A percentile compares a stretch with the other conserved stretches of the same genome.
These are phyloP conservation scores for Maccullochella peelii DNA, from an alignment of 2,113 vertebrate species.

Conservation along the genomic window DNA sequence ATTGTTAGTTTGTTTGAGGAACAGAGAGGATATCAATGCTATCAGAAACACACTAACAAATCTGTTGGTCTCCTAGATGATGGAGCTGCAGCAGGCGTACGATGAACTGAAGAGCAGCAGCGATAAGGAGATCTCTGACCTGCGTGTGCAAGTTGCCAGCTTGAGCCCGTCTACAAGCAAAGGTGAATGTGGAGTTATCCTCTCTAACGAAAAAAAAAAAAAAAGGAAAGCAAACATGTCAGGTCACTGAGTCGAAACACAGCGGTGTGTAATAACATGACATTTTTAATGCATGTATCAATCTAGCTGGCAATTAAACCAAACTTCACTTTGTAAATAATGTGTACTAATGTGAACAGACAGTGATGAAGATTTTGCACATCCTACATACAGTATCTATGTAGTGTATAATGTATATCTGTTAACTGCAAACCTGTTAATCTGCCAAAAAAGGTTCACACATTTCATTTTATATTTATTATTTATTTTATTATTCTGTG, in stretches of 20 bases:
- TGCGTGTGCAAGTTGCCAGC: conserved; percentile 63
- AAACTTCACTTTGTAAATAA: neutral
- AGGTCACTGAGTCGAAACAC: neutral
- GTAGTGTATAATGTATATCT: neutral
- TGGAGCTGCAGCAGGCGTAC: conserved; percentile 61
- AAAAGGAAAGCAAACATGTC: neutral
- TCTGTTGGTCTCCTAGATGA: conserved; percentile 72
- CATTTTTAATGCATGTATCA: neutral
- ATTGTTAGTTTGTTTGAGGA: neutral
- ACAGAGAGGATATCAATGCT: neutral
- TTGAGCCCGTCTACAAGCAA: conserved; percentile 49
- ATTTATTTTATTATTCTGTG: neutral
- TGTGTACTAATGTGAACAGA: neutral
- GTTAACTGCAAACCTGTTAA: neutral
- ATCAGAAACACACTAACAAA: neutral
- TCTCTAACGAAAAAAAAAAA: neutral
- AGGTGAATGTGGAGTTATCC: conserved; percentile 78
- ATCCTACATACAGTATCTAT: neutral
- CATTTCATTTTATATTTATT: too few relatives aligned
- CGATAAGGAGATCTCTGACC: conserved; percentile 64
- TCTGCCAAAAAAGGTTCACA: neutral
- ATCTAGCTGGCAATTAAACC: too few relatives aligned
- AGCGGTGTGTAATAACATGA: neutral
- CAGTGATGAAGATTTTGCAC: neutral
- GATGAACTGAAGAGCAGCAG: conserved; percentile 75